Percentiles rank a stretch among this genome's conserved stretches.
Conservation (phyloP, 2,888 invertebrate species). For the Euproctis similis region DNA sequence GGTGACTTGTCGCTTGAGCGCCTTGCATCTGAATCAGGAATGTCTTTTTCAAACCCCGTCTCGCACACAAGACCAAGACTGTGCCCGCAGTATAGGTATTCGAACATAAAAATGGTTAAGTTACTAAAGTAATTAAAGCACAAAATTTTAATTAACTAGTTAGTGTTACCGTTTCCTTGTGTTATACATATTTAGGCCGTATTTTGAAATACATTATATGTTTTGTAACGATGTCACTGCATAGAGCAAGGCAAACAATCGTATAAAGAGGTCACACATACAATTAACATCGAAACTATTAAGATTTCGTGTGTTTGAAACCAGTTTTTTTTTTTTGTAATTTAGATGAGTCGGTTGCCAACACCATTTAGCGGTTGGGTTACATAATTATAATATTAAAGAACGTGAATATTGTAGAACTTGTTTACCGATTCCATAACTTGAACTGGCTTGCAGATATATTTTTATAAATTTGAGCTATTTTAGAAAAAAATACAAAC, state of each 20-base stretch:
- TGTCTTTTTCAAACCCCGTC: too few relatives aligned
- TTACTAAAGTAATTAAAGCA: too few relatives aligned
- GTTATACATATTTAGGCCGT: slow-evolving; percentile 9
- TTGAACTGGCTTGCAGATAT: too few relatives aligned
- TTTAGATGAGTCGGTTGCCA: slow-evolving; percentile 7
- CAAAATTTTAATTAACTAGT: slow-evolving; percentile 2
- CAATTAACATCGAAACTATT: slow-evolving; percentile 17
- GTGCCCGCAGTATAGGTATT: too few relatives aligned
- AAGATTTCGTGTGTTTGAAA: slow-evolving; percentile 11
- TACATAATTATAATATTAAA: slow-evolving; percentile 5
- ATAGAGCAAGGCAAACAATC: slow-evolving; percentile 19
- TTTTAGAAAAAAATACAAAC: too few relatives aligned
- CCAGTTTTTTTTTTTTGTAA: slow-evolving; percentile 13
- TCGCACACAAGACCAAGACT: too few relatives aligned
- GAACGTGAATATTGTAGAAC: too few relatives aligned
- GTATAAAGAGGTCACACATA: slow-evolving; percentile 16
- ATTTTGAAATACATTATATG: slow-evolving; percentile 16
- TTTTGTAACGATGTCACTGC: slow-evolving; percentile 20
- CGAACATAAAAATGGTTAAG: too few relatives aligned
- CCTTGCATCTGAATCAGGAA: too few relatives aligned
- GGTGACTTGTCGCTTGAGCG: too few relatives aligned
- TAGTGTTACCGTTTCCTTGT: neutral
- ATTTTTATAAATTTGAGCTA: too few relatives aligned
- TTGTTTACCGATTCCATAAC: too few relatives aligned
- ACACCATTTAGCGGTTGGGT: neutral